phyloP scores from a whole-genome alignment of 2,888 invertebrate species.

The Dusona sp. region DNA sequence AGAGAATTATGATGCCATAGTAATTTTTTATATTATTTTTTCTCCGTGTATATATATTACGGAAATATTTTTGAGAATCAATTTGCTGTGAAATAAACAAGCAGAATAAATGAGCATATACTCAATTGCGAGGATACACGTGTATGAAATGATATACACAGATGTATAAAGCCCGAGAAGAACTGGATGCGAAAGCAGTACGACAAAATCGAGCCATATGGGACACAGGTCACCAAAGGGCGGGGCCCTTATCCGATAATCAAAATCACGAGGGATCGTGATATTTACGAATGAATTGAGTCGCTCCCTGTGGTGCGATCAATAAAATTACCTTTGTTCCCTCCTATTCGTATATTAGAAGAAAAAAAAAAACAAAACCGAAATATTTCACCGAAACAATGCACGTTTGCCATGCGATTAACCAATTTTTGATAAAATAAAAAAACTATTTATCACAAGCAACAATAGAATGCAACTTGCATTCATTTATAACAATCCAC shows the following conservation, averaged over 20 bases:
- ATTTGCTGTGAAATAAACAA: background rate
- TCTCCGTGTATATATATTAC: no score
- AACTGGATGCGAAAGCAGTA: background rate
- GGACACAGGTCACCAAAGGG: conserved; percentile 40
- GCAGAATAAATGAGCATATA: background rate
- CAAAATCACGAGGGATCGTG: conserved; percentile 61
- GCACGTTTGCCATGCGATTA: background rate
- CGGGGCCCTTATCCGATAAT: conserved; percentile 64
- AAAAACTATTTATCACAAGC: background rate
- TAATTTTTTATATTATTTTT: no score
- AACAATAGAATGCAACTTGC: no score
- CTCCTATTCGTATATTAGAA: background rate
- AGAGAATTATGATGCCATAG: no score
- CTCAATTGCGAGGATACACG: background rate
- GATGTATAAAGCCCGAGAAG: background rate
- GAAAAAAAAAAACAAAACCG: background rate
- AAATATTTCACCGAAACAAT: background rate
- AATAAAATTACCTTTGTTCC: conserved; percentile 31
- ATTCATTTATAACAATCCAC: no score
- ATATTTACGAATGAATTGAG: conserved; percentile 42
- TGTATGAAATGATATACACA: background rate
- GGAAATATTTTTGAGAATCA: background rate
- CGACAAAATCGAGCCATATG: conserved; percentile 61
- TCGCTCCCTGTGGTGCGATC: background rate
- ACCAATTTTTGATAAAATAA: background rate